These are phyloP conservation scores for Elaphurus davidianus DNA, from an alignment of 2,113 vertebrate genomes.

Conservation along the genomic window DNA sequence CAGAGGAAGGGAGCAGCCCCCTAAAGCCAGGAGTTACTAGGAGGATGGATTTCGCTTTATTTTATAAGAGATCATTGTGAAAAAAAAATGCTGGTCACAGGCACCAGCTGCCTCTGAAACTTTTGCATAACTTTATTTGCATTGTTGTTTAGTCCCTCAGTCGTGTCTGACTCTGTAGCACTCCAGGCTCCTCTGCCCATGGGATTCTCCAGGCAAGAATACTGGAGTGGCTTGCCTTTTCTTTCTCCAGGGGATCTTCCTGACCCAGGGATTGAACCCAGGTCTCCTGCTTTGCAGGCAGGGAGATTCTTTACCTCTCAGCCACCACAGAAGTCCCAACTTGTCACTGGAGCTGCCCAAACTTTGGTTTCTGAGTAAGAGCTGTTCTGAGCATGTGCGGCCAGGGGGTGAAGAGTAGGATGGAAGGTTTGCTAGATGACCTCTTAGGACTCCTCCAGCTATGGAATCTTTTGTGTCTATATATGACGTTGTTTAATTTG, in stretches of 20 bases:
- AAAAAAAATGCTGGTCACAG: not conserved
- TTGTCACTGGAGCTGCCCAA: not conserved
- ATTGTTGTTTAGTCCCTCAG: not conserved
- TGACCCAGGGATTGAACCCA: not conserved
- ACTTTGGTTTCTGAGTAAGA: not conserved
- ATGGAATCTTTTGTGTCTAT: constrained; percentile 34
- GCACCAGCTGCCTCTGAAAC: not conserved
- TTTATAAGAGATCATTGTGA: not conserved
- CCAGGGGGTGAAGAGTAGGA: not conserved
- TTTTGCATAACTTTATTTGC: not conserved
- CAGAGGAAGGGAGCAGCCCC: not conserved
- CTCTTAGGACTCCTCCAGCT: not conserved
- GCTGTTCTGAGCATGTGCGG: not conserved
- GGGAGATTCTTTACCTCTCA: not conserved
- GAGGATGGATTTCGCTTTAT: not conserved
- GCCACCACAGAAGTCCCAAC: not conserved
- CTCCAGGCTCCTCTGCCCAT: not conserved
- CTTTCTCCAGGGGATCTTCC: not conserved
- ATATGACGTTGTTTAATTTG: not conserved
- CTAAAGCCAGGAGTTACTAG: not conserved
- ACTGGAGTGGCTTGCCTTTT: not conserved
- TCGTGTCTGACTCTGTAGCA: not conserved
- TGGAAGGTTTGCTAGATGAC: not conserved
- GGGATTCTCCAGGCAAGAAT: not conserved
- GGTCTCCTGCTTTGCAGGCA: not conserved